Conservation (phyloP, 2,113 vertebrate species). For the Poeciliopsis occidentalis region DNA sequence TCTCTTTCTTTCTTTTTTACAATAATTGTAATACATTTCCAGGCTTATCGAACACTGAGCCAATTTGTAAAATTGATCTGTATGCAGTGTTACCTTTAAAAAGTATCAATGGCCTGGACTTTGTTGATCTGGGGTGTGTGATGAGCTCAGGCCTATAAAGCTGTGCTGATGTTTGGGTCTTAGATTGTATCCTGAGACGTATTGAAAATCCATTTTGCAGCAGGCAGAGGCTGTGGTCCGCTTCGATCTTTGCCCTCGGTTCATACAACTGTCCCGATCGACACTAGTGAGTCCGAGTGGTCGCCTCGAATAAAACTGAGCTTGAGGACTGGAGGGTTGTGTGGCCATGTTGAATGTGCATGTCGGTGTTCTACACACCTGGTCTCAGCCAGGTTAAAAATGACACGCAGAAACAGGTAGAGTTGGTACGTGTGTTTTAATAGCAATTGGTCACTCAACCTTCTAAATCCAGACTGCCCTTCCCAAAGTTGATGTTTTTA, state of each 20-base stretch:
- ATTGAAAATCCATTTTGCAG: slow-evolving; percentile 77
- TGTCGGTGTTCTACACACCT: slow-evolving; percentile 26
- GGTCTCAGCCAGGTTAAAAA: slow-evolving; percentile 20
- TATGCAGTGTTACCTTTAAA: slow-evolving; percentile 42
- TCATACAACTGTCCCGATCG: slow-evolving; percentile 44
- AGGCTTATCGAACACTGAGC: slow-evolving; percentile 1
- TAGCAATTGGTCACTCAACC: slow-evolving; percentile 61
- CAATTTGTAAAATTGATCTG: slow-evolving; percentile 37
- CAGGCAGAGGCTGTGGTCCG: slow-evolving; percentile 28
- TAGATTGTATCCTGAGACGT: slow-evolving; percentile 54
- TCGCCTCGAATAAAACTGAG: slow-evolving; percentile 60
- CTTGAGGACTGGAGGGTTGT: slow-evolving; percentile 29
- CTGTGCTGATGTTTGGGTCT: slow-evolving; percentile 59
- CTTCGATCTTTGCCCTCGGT: slow-evolving; percentile 47
- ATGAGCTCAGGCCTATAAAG: slow-evolving; percentile 47
- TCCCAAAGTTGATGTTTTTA: slow-evolving; percentile 49
- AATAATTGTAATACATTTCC: slow-evolving; percentile 2
- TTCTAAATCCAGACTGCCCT: slow-evolving; percentile 39
- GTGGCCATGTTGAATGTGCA: slow-evolving; percentile 24
- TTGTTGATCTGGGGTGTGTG: slow-evolving; percentile 46
- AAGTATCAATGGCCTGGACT: slow-evolving; percentile 23
- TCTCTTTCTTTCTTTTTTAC: neutral
- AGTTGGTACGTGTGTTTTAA: slow-evolving; percentile 67
- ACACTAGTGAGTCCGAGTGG: slow-evolving; percentile 26
- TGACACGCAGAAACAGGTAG: slow-evolving; percentile 47